Evolutionary conservation across 1,140 invertebrate species (phyloP), one percentile per base, ranked within the genome.

Genomic region (Zaprionus ornatus): DNA sequence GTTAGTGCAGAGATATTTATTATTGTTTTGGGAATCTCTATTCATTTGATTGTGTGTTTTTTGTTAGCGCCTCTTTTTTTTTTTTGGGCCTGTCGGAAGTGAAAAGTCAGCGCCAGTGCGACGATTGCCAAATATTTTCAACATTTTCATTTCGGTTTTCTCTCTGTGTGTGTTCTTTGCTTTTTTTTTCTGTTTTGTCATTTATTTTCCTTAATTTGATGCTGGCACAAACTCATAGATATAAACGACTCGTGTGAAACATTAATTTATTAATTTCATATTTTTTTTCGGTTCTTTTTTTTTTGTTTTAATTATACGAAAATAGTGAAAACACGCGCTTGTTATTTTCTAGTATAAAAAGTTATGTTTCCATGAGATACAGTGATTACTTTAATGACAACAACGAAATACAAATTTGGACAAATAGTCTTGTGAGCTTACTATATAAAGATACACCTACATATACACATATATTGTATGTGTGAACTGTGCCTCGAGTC

Each of bases 191-290:
- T 60, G 19, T 50, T 50, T 35, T 60, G 19, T 70, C 61, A 57
- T 64, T 57, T 63, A 42, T 64, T 60, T 73, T 59, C 37, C 59
- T 64, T 64, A 45, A 60, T 60, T 65, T 55, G 17, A 74, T 74
- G 65, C 66, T 69, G 57, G 19, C 52, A 55, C 60, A 75, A 59
- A 69, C 32, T 70, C 59, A 15, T n/a, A 40, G n/a, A 40, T 52
- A 67, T 52, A 63, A 62, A 29, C 62, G 50, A 40, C 69, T 55
- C 62, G 69, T 66, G 69, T 59, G 56, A 61, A 54, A 29, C 56
- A 29, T 77, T 66, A 45, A 45, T 45, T 56, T 37, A 66, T 73
- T 61, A 50, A 29, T 21, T 64, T 54, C 10, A 32, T 32, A 55
- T 64, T 64, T 62, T 27, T 69, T 45, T 5, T 23, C 10, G 10